These are phyloP conservation scores for Litocranius walleri DNA, from an alignment of 2,113 vertebrate genomes.

Conservation along the genomic window DNA sequence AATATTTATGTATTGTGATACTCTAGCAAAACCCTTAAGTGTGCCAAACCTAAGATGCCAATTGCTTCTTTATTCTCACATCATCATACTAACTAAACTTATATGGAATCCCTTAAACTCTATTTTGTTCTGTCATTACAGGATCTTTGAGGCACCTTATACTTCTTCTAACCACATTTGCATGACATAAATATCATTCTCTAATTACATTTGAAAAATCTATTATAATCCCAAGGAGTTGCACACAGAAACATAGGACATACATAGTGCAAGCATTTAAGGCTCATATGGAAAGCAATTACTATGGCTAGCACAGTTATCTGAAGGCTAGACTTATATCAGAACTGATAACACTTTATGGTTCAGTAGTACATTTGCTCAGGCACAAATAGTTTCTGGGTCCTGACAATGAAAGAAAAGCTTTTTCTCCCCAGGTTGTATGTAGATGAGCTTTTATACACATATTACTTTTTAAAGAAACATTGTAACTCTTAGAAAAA, in stretches of 20 bases:
- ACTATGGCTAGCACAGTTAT: neutral
- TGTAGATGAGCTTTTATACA: neutral
- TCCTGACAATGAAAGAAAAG: neutral
- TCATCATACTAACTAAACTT: neutral
- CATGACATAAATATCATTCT: neutral
- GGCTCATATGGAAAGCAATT: neutral
- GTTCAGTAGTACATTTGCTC: neutral
- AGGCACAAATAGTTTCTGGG: neutral
- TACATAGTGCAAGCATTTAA: neutral
- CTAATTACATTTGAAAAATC: neutral
- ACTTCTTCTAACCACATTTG: neutral
- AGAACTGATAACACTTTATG: neutral
- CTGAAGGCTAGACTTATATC: neutral
- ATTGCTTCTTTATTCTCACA: neutral
- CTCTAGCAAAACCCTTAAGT: neutral
- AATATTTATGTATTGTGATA: neutral
- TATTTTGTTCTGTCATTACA: neutral
- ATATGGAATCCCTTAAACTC: neutral
- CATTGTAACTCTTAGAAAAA: constrained; percentile 70
- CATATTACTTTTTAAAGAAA: constrained; percentile 1
- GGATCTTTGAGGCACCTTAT: neutral
- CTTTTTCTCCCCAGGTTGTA: neutral
- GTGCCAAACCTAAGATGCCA: neutral
- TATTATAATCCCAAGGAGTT: neutral
- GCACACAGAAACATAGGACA: neutral